These are phyloP conservation scores for Dendrocincla tyrannina DNA, from an alignment of 2,797 vertebrate species.

Conservation along the genomic window DNA sequence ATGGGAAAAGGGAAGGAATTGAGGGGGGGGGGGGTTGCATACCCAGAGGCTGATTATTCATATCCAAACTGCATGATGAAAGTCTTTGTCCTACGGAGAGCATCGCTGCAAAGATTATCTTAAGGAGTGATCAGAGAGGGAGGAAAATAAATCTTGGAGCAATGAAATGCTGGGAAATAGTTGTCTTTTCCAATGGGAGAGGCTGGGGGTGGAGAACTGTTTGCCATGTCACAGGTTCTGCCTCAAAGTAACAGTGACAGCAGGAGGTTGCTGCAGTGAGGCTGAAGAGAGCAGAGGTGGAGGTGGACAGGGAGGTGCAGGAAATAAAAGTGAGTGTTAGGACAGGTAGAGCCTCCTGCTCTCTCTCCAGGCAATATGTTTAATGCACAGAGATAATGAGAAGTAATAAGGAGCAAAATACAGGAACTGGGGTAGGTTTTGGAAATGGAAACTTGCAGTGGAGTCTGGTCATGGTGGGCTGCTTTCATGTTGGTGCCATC, in stretches of 20 bases:
- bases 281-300: background rate
- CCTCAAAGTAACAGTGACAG: background rate
- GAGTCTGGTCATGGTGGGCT: background rate
- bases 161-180: background rate
- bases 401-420: background rate
- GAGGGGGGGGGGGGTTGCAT: background rate
- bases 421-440: background rate
- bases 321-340: background rate
- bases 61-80: background rate
- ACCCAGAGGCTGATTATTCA: conserved; percentile 19
- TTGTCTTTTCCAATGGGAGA: background rate
- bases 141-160: background rate
- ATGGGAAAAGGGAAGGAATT: background rate
- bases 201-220: background rate
- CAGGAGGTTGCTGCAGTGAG: background rate
- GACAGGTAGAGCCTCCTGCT: background rate
- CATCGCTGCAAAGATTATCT: background rate
- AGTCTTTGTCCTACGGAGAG: conserved; percentile 29
- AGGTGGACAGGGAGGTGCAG: background rate
- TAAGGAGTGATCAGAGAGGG: background rate
- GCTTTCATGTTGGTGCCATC: rapidly evolving
- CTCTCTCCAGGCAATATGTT: rapidly evolving
- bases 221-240: background rate
- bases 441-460: background rate
- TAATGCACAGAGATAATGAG: background rate